Percentiles rank a stretch among this genome's conserved stretches.
phyloP scores from a whole-genome alignment of 2,888 invertebrate genomes.

The Timema podura region DNA sequence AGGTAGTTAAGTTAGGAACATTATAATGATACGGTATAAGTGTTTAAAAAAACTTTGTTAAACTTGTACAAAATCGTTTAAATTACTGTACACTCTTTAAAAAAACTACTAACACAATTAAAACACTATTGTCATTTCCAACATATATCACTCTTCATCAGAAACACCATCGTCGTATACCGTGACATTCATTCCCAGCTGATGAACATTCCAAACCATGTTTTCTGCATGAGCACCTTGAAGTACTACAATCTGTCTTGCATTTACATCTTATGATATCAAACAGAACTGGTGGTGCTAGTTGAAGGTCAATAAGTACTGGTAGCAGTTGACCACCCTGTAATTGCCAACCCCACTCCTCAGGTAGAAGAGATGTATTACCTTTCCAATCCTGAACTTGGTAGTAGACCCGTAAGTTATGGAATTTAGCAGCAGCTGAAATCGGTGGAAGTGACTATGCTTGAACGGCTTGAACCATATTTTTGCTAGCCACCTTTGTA shows the following conservation, averaged over 20 bases:
- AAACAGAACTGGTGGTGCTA: background rate
- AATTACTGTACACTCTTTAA: background rate
- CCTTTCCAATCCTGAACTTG: background rate
- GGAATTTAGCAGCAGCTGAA: slow-evolving; percentile 11
- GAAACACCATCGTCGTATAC: background rate
- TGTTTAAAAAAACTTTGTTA: background rate
- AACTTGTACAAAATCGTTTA: background rate
- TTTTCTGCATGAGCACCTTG: slow-evolving; percentile 6
- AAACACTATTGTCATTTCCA: background rate
- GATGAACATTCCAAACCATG: slow-evolving; percentile 3
- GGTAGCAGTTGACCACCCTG: background rate
- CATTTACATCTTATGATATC: background rate
- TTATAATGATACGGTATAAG: background rate
- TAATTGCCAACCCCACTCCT: background rate
- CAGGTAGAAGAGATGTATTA: slow-evolving; percentile 1
- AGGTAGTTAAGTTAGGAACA: background rate
- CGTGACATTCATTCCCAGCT: background rate
- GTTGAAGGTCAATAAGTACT: background rate
- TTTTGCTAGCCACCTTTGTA: background rate
- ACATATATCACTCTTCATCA: background rate
- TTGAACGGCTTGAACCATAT: background rate
- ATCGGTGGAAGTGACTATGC: background rate
- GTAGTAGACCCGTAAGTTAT: slow-evolving; percentile 6
- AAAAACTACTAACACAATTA: background rate
- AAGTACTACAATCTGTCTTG: slow-evolving; percentile 4